Base-by-base conservation (phyloP, 2,113 vertebrate genomes). In the Prietella phreatophila region DNA sequence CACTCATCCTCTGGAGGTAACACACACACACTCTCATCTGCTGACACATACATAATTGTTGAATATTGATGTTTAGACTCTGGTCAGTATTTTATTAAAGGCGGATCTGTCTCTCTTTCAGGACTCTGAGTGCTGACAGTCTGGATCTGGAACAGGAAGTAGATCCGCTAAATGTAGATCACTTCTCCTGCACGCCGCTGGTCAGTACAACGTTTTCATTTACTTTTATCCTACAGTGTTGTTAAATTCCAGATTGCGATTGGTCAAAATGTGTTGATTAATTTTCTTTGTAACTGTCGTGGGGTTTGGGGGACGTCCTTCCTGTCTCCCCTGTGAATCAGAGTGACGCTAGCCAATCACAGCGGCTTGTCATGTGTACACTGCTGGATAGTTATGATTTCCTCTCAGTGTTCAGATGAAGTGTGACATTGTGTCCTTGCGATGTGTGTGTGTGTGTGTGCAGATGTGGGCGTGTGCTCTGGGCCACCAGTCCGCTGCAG, bases 381-480 rank as follows among this genome's bases (percentile, higher is more conserved):
- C 67, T 39, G 3, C 19, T 9, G 22, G 20, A 47, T 1, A 76
- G 73, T 76, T 47, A 14, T 15, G 0, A 6, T 36, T 71, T 36
- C 69, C 17, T 6, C 20, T 76, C 19, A 39, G 36, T 39, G 71
- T 25, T 75, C 20, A 47, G 39, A 25, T 47, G 22, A 10, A 82
- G 39, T 33, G 22, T 75, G 30, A 30, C 4, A 15, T 14, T 65
- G 36, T 81, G 39, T 67, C 65, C n/a, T 65, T 60, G 67, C 61
- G 86, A 19, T 42, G 75, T 83, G 55, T 71, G 80, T 69, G 33
- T 56, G 53, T 42, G 56, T 71, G 81, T 90, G 33, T 85, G 55
- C 84, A 96, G 96, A 96, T 98, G 97, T 98, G 97, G 97, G 97
- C 97, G 1, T 98, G 97, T 61, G 97, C 97, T 11, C 92, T 98